Percentiles rank a stretch among this genome's conserved stretches.
Evolutionary conservation across 2,797 vertebrate species (phyloP).

Genomic region (Sebastes vulpes): DNA sequence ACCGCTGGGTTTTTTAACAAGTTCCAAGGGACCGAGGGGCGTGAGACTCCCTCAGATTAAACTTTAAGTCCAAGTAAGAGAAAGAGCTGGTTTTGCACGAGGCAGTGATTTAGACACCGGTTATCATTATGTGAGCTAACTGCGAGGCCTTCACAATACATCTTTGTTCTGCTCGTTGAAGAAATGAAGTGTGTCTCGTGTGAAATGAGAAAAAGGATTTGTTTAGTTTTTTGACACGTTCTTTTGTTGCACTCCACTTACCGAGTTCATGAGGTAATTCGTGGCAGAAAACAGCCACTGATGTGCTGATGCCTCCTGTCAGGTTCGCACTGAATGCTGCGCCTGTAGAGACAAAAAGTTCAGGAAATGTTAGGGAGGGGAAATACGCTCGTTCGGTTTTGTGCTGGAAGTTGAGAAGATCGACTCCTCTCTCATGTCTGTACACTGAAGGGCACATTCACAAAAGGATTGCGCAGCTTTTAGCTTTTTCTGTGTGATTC

Average conservation of each 20-base stretch:
- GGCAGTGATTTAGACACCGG: neutral
- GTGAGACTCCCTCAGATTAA: neutral
- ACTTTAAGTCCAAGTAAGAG: constrained; percentile 7
- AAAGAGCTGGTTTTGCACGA: neutral
- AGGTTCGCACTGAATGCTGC: constrained; percentile 96
- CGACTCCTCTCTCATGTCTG: neutral
- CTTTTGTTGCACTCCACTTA: constrained; percentile 73
- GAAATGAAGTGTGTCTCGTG: neutral
- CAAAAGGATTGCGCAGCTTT: no score
- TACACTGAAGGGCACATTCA: neutral
- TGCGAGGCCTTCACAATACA: neutral
- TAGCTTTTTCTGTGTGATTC: no score
- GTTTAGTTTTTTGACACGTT: neutral
- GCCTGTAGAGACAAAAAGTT: constrained; percentile 78
- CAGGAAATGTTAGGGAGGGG: neutral
- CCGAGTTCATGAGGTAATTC: constrained; percentile 98
- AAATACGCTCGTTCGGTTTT: neutral
- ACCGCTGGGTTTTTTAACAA: neutral
- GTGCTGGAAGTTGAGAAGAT: neutral
- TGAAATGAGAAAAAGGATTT: neutral
- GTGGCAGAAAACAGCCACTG: constrained; percentile 98
- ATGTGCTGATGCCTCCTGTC: constrained; percentile 97
- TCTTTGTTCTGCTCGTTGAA: constrained; percentile 14
- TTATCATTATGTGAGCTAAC: neutral
- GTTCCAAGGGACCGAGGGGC: neutral